A percentile compares a stretch with the other conserved stretches of the same genome.
Conservation (phyloP, 1,140 invertebrate genomes). For the Atopsyche davidsoni region DNA sequence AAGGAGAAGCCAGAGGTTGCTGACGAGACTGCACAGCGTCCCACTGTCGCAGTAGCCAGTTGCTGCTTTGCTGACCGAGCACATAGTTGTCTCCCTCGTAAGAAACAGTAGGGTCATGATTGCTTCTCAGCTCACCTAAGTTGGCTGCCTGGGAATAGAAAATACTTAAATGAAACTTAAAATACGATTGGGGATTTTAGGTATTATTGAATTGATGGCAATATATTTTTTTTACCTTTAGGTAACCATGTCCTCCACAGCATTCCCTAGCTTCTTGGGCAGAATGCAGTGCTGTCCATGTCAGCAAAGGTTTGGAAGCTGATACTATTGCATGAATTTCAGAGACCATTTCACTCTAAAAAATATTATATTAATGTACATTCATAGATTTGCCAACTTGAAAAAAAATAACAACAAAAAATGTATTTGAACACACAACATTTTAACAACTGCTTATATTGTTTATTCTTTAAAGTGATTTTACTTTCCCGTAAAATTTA, state of each 20-base stretch:
- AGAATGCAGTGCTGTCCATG: slow-evolving; percentile 76
- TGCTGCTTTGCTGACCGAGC: slow-evolving; percentile 88
- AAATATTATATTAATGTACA: slow-evolving; percentile 3
- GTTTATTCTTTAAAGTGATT: no score
- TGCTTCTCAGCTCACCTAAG: slow-evolving; percentile 75
- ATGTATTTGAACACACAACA: no score
- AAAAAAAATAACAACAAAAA: no score
- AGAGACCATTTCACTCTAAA: slow-evolving; percentile 60
- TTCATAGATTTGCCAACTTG: no score
- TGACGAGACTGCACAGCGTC: slow-evolving; percentile 42
- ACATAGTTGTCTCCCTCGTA: slow-evolving; percentile 98
- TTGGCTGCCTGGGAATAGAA: slow-evolving; percentile 55
- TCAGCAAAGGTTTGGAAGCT: slow-evolving; percentile 76
- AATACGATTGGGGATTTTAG: no score
- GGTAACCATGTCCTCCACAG: slow-evolving; percentile 79
- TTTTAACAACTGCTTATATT: no score
- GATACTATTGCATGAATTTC: slow-evolving; percentile 92
- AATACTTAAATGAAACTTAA: background rate
- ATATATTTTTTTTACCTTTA: slow-evolving; percentile 51
- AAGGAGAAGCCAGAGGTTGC: slow-evolving; percentile 48
- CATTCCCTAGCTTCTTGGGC: slow-evolving; percentile 89
- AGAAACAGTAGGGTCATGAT: slow-evolving; percentile 88
- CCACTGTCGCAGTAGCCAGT: slow-evolving; percentile 75
- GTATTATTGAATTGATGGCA: background rate
- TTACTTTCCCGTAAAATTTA: no score